Evolutionary conservation across 1,140 invertebrate species (phyloP), one percentile per base, ranked within the genome.

Genomic region (Dendrolimus punctatus): DNA sequence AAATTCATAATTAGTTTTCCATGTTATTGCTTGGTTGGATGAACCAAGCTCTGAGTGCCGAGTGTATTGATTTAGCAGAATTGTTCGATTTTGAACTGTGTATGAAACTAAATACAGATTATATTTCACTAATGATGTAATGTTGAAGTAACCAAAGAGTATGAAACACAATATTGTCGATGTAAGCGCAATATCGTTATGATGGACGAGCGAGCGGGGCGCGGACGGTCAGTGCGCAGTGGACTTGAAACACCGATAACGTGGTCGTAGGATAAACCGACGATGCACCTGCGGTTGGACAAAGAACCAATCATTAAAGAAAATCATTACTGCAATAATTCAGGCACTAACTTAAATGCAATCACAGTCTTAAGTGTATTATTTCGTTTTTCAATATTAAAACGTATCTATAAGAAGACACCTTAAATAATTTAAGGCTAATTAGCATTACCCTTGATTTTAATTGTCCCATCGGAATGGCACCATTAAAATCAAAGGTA

Each of bases 111-210:
- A 6, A 36, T 46, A 46, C 23, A 38, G 46, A 37, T 46, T 23
- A n/a, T 37, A 37, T 46, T 36, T 1, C 23, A 23, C 23, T 23
- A 23, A 46, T 5, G 38, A 46, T 6, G 46, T 36, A 37, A 8
- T 37, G 10, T 46, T 46, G 23, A 23, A 7, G 46, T 37, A 5
- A 45, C 44, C 8, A 9, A 39, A 51, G 41, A 67, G 57, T 69
- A 68, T 72, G 69, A 68, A 64, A 65, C 58, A 81, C 77, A 85
- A 82, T 82, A 85, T 85, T 80, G 78, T 83, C 63, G 68, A 66
- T 79, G 80, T 80, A 74, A 78, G 76, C 73, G 72, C 65, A 77
- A 77, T 80, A 75, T 71, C 66, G 73, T 80, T 81, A 85, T 85
- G 81, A 85, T 85, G 76, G 78, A 85, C 79, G 80, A 80, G 68